Evolutionary conservation across 2,888 invertebrate genomes (phyloP), one percentile per base, ranked within the genome.

Genomic region (Netelia melanura): DNA sequence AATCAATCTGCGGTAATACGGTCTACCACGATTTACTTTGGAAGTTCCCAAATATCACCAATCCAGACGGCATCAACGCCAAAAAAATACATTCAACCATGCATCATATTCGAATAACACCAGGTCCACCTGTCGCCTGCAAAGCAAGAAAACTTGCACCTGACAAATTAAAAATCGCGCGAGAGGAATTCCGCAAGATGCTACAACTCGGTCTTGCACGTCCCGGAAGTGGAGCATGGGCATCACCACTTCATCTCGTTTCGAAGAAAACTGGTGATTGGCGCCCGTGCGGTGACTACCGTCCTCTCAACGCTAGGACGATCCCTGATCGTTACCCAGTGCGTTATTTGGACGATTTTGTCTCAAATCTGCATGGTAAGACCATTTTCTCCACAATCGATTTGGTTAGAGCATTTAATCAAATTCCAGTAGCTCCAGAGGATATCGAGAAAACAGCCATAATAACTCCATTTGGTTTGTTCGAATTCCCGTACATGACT

Each of bases 211-310:
- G 30, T 30, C 30, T 30, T 30, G 30, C 30, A 2, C 94, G 93
- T 0, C 94, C 94, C 0, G 30, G 30, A 30, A 91, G 90, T 2
- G 93, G 93, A 54, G 85, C 89, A 1, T 94, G 93, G 93, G 89
- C 94, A 0, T 92, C 90, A 58, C 94, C 93, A 1, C 86, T 94
- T 0, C 92, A 91, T 76, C 64, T 91, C 58, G 91, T 88, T 1
- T 76, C 79, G 10, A 93, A 91, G 75, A 88, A 88, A 62, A 52
- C 79, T 48, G 90, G 88, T 3, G 76, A 84, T 0, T 86, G 89
- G 87, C 67, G 89, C 38, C 81, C 86, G 0, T 91, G 90, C 74
- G 94, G 84, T 0, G 91, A 93, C 54, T 92, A 91, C 67, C 84
- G 92, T 0, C 48, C 30, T 1, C 80, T 93, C 0, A 93, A 92